Base-by-base conservation (phyloP, 2,113 vertebrate genomes). In the Melanostigma gelatinosum region DNA sequence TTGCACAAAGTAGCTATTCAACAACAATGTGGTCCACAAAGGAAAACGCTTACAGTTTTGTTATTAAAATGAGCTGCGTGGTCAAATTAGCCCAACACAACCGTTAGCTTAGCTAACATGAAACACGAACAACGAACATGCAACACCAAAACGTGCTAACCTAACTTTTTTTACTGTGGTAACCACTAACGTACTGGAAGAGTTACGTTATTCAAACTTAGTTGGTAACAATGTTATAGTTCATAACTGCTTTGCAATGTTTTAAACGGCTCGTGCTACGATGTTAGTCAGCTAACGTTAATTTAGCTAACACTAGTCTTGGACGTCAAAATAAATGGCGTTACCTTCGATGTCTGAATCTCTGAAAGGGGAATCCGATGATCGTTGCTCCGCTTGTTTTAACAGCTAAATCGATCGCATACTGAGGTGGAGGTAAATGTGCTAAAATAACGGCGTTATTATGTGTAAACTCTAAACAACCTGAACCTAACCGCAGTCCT, bases 331-430 rank as follows among this genome's bases (percentile, higher is more conserved):
- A 57, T 5, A 42, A 12, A 50, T 2, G n/a, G 7, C 38, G 4
- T 79, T 86, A 92, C 89, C 89, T 78, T 78, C 29, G 24, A 32
- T 80, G 1, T 63, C 48, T 32, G 2, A 6, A 32, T 61, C 72
- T 72, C 57, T 27, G 0, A 18, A 12, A 36, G n/a, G 2, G 4
- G 2, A 80, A 75, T 70, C 68, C 27, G 12, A 62, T 29, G 36
- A 3, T 68, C 8, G 82, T 75, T 61, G n/a, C 34, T 77, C 36
- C 36, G 36, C 1, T 38, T 4, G 29, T 2, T 13, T 54, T 18
- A 32, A 66, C 64, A 61, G 0, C 24, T 62, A 78, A 69, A 50
- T 64, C 18, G 63, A 57, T 68, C 15, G 52, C 85, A 87, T 87
- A 38, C 6, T 85, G 71, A 29, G 6, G 1, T 42, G 4, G 61